phyloP scores from a whole-genome alignment of 2,797 vertebrate species.

The Pampus argenteus region DNA sequence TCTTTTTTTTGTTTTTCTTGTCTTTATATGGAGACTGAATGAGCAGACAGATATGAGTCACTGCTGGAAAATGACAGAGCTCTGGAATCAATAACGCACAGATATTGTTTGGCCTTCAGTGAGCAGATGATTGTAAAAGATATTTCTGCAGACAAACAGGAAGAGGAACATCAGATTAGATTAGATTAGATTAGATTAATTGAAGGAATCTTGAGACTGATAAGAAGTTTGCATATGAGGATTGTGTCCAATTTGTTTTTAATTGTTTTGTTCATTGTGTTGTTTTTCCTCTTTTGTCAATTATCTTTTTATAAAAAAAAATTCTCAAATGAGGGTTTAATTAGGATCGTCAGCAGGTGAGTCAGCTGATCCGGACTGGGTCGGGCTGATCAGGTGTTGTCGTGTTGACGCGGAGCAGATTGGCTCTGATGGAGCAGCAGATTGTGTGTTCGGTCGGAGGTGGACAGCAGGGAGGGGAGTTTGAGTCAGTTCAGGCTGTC shows the following conservation, averaged over 20 bases:
- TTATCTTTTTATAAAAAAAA: neutral
- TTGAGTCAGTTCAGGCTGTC: conserved; percentile 34
- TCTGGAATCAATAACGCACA: conserved; percentile 53
- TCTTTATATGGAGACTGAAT: conserved; percentile 38
- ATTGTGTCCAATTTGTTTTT: neutral
- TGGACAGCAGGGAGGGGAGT: conserved; percentile 31
- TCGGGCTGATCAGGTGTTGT: conserved; percentile 19
- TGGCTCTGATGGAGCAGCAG: conserved; percentile 62
- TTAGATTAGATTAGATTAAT: neutral
- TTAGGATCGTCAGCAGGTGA: neutral
- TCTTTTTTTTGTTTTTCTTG: conserved; percentile 13
- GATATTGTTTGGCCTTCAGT: conserved; percentile 39
- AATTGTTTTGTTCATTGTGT: neutral
- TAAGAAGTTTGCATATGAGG: neutral
- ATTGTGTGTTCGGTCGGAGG: conserved; percentile 49
- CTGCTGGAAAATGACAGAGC: conserved; percentile 49
- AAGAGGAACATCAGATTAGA: neutral
- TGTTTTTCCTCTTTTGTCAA: no score
- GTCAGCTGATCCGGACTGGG: conserved; percentile 12
- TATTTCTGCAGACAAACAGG: conserved; percentile 7
- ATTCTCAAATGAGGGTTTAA: conserved; percentile 1
- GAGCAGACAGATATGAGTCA: conserved; percentile 46
- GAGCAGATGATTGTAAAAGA: neutral
- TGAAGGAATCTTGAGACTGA: neutral
- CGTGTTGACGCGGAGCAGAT: conserved; percentile 35